Percentiles rank a stretch among this genome's conserved stretches.
Conservation (phyloP, 2,888 invertebrate genomes). For the Agonopterix alstromeriana region DNA sequence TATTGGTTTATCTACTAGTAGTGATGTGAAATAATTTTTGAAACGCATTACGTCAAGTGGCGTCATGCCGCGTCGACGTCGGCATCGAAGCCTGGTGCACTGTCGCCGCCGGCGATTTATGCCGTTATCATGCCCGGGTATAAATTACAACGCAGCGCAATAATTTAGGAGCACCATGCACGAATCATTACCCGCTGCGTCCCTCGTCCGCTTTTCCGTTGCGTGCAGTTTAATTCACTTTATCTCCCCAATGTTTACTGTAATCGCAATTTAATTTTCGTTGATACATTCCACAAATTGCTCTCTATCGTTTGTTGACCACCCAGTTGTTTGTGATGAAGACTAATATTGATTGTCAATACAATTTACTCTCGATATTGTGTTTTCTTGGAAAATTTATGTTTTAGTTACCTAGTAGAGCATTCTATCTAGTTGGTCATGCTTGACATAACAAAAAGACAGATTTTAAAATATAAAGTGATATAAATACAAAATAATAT, state of each 20-base stretch:
- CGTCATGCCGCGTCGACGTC: slow-evolving; percentile 62
- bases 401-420: no score
- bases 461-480: no score
- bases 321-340: background rate
- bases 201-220: slow-evolving; percentile 30
- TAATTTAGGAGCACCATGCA: slow-evolving; percentile 74
- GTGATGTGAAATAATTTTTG: slow-evolving; percentile 10
- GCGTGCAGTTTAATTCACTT: slow-evolving; percentile 64
- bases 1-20: no score
- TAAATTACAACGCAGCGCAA: slow-evolving; percentile 69
- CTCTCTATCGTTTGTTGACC: slow-evolving; percentile 7
- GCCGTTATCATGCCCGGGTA: slow-evolving; percentile 68
- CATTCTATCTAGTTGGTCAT: no score
- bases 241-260: slow-evolving; percentile 58
- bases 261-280: slow-evolving; percentile 52
- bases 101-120: slow-evolving; percentile 69
- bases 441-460: no score
- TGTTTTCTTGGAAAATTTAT: no score
- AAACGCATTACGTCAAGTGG: slow-evolving; percentile 45
- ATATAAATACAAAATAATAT: no score
- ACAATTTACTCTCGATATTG: no score
- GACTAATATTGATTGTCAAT: no score
- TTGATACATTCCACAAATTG: slow-evolving; percentile 26
- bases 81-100: slow-evolving; percentile 53
- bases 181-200: slow-evolving; percentile 74